These are phyloP conservation scores for Heteronetta atricapilla DNA, from an alignment of 2,113 vertebrate genomes.

Conservation along the genomic window DNA sequence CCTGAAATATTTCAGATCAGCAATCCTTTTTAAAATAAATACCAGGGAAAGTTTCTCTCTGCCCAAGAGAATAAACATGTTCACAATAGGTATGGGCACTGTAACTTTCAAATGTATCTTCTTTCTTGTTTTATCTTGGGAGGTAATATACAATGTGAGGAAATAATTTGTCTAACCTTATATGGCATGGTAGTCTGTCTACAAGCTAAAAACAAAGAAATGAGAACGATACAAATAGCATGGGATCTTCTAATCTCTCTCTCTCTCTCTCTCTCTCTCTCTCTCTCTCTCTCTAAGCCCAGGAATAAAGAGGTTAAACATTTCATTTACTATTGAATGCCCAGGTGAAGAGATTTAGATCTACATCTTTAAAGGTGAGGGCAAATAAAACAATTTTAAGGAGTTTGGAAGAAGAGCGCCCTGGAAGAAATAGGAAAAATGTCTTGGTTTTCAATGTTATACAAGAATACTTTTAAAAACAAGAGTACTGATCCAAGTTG, in stretches of 20 bases:
- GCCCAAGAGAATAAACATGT: background rate
- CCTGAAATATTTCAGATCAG: background rate
- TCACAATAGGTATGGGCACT: background rate
- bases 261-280: background rate
- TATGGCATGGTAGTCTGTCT: background rate
- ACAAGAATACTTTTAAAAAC: background rate
- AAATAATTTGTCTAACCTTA: background rate
- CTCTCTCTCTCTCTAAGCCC: background rate
- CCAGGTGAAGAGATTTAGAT: background rate
- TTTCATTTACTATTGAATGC: background rate
- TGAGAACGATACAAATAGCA: background rate
- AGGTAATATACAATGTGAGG: background rate
- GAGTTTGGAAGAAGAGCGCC: background rate
- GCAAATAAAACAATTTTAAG: background rate
- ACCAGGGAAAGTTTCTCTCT: background rate
- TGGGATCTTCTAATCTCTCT: background rate
- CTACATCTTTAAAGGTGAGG: background rate
- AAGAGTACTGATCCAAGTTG: no score
- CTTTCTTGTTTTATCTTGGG: background rate
- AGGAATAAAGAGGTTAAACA: background rate
- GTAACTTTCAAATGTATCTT: background rate
- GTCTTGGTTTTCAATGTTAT: background rate
- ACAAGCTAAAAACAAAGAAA: background rate
- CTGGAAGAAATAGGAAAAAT: background rate
- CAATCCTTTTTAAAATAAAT: background rate